Percentiles rank a stretch among this genome's conserved stretches.
These are phyloP conservation scores for Tipula vernalis DNA, from an alignment of 2,888 invertebrate species.

Conservation along the genomic window DNA sequence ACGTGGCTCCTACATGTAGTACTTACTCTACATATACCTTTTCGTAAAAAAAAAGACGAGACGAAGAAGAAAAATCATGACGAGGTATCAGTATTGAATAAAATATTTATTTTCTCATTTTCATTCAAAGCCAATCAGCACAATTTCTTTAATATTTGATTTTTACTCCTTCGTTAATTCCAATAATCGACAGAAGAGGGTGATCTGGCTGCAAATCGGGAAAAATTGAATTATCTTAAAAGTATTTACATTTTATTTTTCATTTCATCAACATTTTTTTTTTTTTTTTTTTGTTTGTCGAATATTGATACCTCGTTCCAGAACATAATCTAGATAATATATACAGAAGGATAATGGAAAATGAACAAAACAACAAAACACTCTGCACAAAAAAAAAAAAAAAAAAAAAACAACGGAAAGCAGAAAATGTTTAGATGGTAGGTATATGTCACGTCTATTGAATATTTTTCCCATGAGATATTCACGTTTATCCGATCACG, in stretches of 20 bases:
- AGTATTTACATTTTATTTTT: neutral
- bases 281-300: neutral
- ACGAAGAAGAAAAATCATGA: neutral
- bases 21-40: neutral
- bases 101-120: neutral
- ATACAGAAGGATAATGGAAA: constrained; percentile 4
- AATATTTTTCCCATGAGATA: constrained; percentile 10
- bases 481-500: constrained; percentile 8
- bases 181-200: neutral
- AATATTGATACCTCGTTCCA: neutral
- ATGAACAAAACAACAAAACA: neutral
- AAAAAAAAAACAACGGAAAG: neutral
- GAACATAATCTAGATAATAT: neutral
- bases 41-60: neutral
- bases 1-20: neutral
- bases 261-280: neutral
- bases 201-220: neutral
- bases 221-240: neutral
- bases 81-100: neutral
- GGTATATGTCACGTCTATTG: neutral
- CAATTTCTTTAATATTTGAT: neutral
- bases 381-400: neutral
- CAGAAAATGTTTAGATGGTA: neutral
- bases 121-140: neutral
- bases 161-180: constrained; percentile 4